phyloP scores from a whole-genome alignment of 2,888 invertebrate species.

The Hedya salicella region DNA sequence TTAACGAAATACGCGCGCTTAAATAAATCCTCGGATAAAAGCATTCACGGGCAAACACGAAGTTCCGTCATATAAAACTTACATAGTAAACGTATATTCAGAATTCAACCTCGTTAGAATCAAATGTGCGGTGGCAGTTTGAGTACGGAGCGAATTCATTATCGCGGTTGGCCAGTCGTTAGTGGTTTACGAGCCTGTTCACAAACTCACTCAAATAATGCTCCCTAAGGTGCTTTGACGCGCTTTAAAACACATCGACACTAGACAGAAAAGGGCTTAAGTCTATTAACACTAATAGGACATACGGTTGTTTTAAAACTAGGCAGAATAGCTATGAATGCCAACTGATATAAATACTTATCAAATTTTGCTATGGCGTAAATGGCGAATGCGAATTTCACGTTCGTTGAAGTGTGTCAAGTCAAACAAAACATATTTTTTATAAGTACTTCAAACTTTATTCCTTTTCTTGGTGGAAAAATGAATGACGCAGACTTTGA shows the following conservation, averaged over 20 bases:
- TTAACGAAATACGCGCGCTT: background rate
- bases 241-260: slow-evolving; percentile 52
- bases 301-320: background rate
- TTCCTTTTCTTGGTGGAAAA: too few relatives aligned
- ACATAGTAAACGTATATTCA: slow-evolving; percentile 50
- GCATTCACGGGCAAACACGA: slow-evolving; percentile 9
- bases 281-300: background rate
- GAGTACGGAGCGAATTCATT: slow-evolving; percentile 77
- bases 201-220: slow-evolving; percentile 78
- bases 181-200: slow-evolving; percentile 77
- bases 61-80: slow-evolving; percentile 33
- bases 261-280: slow-evolving; percentile 28
- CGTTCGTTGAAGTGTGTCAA: too few relatives aligned
- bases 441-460: too few relatives aligned
- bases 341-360: too few relatives aligned
- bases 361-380: too few relatives aligned
- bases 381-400: too few relatives aligned
- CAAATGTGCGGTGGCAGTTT: slow-evolving; percentile 64
- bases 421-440: too few relatives aligned
- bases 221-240: slow-evolving; percentile 66
- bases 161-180: slow-evolving; percentile 77
- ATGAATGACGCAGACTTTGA: too few relatives aligned
- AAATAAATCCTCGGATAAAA: slow-evolving; percentile 15
- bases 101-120: slow-evolving; percentile 63
- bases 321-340: background rate